Evolutionary conservation across 1,140 invertebrate species (phyloP), one percentile per base, ranked within the genome.

Genomic region (Hylaeus anthracinus): DNA sequence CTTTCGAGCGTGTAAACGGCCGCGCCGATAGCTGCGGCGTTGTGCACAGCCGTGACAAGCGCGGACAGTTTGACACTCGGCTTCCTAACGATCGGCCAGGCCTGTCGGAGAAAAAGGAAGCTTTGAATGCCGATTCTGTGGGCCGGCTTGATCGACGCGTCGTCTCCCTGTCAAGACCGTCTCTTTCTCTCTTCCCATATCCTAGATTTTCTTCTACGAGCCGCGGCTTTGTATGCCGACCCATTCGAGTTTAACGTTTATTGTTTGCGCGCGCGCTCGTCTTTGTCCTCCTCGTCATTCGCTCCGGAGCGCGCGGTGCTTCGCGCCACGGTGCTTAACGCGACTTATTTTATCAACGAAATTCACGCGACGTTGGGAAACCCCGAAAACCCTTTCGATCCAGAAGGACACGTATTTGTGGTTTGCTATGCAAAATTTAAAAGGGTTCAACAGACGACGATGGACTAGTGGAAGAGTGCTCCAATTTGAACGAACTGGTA

Each of bases 81-180:
- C 85, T 86, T 86, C 85, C 84, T 86, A 86, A 86, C 85, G 85
- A 85, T 86, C 84, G 71, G 72, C 55, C 70, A 67, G 45, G 72
- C 65, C 84, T 86, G 71, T 76, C 70, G 79, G 69, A 72, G 78
- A 78, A 86, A 86, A 85, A 82, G 79, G 39, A 48, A 72, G 61
- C 56, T 82, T 60, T 85, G 83, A 85, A 85, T 85, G 66, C 69
- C 74, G 79, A 70, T 72, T 72, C 73, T 53, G 75, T 63, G 58
- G 65, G n/a, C 70, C 58, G 71, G 61, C 81, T 85, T 86, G 83
- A 85, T 85, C 79, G 80, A 86, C 85, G 80, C 83, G n/a, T 82
- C 80, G 79, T 85, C 70, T 71, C 82, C 55, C 55, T 73, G 61
- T 84, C 82, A 48, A 70, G 61, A 60, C 51, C 58, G 58, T 65